phyloP scores from a whole-genome alignment of 2,797 vertebrate species.

The Phataginus tricuspis region DNA sequence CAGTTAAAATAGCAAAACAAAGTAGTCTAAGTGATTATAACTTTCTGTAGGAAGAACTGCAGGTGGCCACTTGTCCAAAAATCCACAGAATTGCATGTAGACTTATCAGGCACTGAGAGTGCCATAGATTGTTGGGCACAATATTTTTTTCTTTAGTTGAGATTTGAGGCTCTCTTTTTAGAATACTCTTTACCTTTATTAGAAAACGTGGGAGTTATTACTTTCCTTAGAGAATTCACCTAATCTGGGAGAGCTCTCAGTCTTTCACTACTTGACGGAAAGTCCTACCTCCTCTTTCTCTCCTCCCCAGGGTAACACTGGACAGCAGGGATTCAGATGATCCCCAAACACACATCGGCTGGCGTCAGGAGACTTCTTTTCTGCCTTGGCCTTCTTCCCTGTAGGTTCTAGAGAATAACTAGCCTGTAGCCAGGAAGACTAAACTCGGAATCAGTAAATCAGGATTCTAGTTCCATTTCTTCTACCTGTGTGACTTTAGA shows the following conservation, averaged over 20 bases:
- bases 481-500: neutral
- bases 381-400: neutral
- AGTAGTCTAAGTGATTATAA: neutral
- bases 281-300: neutral
- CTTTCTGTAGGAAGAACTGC: neutral
- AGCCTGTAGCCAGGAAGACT: neutral
- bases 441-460: neutral
- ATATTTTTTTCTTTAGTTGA: neutral
- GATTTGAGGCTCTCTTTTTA: slow-evolving; percentile 6
- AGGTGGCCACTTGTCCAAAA: neutral
- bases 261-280: neutral
- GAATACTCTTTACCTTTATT: neutral
- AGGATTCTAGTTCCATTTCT: neutral
- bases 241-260: neutral
- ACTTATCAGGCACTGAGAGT: neutral
- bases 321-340: neutral
- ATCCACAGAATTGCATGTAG: neutral
- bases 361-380: neutral
- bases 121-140: neutral
- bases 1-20: neutral
- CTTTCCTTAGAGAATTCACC: neutral
- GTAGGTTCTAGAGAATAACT: neutral
- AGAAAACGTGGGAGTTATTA: neutral
- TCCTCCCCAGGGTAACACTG: neutral
- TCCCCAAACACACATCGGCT: neutral